phyloP scores from a whole-genome alignment of 2,113 vertebrate genomes.

The Reinhardtius hippoglossoides region DNA sequence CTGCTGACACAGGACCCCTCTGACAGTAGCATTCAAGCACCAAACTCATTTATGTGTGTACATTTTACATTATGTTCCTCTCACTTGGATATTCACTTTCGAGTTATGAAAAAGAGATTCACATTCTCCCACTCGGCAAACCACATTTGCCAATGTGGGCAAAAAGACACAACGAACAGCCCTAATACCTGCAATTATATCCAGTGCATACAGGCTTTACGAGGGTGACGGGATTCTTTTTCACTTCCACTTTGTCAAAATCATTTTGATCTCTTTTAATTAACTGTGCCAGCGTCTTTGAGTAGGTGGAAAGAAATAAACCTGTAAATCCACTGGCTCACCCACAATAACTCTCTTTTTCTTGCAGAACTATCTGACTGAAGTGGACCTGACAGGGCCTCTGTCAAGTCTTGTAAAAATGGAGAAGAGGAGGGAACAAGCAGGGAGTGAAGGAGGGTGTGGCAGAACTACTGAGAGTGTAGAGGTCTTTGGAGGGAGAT shows the following conservation, averaged over 20 bases:
- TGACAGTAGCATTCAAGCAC: constrained; percentile 1
- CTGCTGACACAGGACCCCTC: constrained; percentile 23
- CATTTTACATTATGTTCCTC: too few relatives aligned
- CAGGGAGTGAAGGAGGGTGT: constrained; percentile 41
- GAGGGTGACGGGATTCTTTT: too few relatives aligned
- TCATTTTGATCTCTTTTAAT: too few relatives aligned
- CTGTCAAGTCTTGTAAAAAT: constrained; percentile 38
- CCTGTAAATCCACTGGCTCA: constrained; percentile 35
- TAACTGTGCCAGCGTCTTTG: too few relatives aligned
- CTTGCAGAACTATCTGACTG: constrained; percentile 9
- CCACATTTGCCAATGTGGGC: too few relatives aligned
- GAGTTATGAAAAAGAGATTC: too few relatives aligned
- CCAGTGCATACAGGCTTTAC: too few relatives aligned
- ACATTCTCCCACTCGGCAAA: too few relatives aligned
- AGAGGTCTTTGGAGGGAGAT: constrained; percentile 61
- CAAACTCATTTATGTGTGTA: neutral
- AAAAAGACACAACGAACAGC: too few relatives aligned
- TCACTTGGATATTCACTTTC: too few relatives aligned
- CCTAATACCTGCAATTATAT: too few relatives aligned
- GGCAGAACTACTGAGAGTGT: constrained; percentile 40
- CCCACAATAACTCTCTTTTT: constrained; percentile 29
- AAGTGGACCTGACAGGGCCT: constrained; percentile 22
- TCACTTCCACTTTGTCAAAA: too few relatives aligned
- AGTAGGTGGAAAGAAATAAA: neutral
- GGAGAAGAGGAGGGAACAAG: constrained; percentile 19